These are phyloP conservation scores for Platichthys stellatus DNA, from an alignment of 2,113 vertebrate genomes.

Conservation along the genomic window DNA sequence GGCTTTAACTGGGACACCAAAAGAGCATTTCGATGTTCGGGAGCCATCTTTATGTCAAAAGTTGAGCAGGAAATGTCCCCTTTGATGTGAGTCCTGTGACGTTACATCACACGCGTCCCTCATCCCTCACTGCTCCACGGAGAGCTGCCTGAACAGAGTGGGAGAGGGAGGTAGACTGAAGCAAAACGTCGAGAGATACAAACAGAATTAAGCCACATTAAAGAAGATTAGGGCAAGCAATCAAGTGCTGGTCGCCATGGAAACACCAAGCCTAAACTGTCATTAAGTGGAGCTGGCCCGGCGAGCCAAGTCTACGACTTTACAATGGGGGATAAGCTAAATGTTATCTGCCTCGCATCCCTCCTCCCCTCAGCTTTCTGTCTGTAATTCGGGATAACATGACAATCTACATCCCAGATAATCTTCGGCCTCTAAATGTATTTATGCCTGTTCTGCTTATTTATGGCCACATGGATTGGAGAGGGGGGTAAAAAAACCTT, in stretches of 20 bases:
- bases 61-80: slow-evolving; percentile 24
- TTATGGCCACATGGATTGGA: slow-evolving; percentile 48
- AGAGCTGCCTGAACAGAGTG: background rate
- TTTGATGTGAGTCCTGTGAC: slow-evolving; percentile 22
- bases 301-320: slow-evolving; percentile 70
- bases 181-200: slow-evolving; percentile 61
- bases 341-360: slow-evolving; percentile 53
- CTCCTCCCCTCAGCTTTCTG: slow-evolving; percentile 34
- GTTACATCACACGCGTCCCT: slow-evolving; percentile 5
- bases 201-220: slow-evolving; percentile 82
- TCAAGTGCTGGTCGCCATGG: slow-evolving; percentile 78
- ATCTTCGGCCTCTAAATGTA: slow-evolving; percentile 74
- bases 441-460: slow-evolving; percentile 69
- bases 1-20: background rate
- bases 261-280: slow-evolving; percentile 75
- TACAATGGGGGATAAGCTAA: slow-evolving; percentile 72
- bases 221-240: slow-evolving; percentile 83
- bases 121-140: background rate
- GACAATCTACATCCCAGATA: slow-evolving; percentile 72
- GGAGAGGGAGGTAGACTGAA: slow-evolving; percentile 17
- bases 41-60: slow-evolving; percentile 28
- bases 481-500: background rate
- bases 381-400: slow-evolving; percentile 74
- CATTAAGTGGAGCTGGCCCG: slow-evolving; percentile 75
- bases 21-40: slow-evolving; percentile 24